phyloP scores from a whole-genome alignment of 2,113 vertebrate species.

The Edolisoma coerulescens region DNA sequence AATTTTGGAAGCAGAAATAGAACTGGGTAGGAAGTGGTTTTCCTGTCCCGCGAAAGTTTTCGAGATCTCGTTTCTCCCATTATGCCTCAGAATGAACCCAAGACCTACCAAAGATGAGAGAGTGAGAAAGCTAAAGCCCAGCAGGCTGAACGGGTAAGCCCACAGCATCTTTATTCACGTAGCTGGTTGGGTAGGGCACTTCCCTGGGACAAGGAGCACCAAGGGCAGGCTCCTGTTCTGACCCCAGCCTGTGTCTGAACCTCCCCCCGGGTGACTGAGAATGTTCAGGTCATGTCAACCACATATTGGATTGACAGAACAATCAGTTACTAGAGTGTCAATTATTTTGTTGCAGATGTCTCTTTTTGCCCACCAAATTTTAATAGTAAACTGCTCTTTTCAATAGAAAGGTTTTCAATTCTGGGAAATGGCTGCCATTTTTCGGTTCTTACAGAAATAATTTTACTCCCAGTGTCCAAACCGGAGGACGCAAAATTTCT shows the following conservation, averaged over 20 bases:
- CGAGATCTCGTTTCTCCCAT: conserved; percentile 13
- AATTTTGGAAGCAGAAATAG: conserved; percentile 56
- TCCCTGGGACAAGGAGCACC: not conserved
- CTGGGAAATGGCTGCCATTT: not conserved
- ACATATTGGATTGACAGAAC: not conserved
- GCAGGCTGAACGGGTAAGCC: not conserved
- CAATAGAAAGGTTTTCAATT: not conserved
- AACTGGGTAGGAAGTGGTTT: conserved; percentile 64
- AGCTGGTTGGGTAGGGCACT: not conserved
- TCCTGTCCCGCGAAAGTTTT: conserved; percentile 50
- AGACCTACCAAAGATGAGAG: not conserved
- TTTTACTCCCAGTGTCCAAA: not conserved
- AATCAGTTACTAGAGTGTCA: not conserved
- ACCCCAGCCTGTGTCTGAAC: not conserved
- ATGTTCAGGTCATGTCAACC: not conserved
- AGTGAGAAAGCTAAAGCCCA: not conserved
- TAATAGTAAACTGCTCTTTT: not conserved
- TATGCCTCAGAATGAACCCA: not conserved
- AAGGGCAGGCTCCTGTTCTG: not conserved
- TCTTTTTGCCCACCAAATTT: not conserved
- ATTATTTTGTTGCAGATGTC: not conserved
- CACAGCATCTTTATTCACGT: not conserved
- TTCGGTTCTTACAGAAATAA: not conserved
- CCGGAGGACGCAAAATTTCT: not conserved
- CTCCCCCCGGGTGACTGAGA: not conserved